phyloP scores from a whole-genome alignment of 2,113 vertebrate genomes.

The Paedocypris sp. region DNA sequence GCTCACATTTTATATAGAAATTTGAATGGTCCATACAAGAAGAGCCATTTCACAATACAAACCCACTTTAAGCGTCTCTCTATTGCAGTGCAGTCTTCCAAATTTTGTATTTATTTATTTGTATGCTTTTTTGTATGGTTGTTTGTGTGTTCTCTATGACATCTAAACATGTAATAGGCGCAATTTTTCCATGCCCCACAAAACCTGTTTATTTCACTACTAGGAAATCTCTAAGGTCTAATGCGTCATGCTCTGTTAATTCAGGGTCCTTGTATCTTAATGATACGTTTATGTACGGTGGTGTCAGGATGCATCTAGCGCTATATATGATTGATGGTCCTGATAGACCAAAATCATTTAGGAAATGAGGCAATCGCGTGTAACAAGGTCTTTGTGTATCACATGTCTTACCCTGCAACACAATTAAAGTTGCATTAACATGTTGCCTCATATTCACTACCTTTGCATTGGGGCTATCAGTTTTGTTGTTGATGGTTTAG shows the following conservation, averaged over 20 bases:
- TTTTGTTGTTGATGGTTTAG: conserved; percentile 13
- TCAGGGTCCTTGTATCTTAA: background rate
- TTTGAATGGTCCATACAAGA: no score
- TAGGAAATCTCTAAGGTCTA: no score
- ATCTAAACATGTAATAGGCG: no score
- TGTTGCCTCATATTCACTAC: conserved; percentile 13
- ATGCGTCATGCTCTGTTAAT: background rate
- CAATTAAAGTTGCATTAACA: conserved; percentile 20
- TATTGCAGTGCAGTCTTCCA: no score
- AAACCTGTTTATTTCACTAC: no score
- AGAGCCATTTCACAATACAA: no score
- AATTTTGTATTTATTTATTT: no score
- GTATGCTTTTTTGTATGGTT: no score
- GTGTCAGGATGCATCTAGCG: background rate
- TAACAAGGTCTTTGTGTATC: background rate
- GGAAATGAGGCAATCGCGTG: conserved; percentile 7
- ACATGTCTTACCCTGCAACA: background rate
- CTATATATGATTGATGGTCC: background rate
- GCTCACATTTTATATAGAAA: no score
- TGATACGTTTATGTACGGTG: background rate
- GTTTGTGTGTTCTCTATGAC: no score
- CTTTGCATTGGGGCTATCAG: conserved; percentile 3
- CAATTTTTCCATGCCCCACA: background rate
- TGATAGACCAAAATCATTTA: background rate
- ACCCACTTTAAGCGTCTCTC: no score